Conservation (phyloP, 2,797 vertebrate genomes). For the Xenentodon cancila region DNA sequence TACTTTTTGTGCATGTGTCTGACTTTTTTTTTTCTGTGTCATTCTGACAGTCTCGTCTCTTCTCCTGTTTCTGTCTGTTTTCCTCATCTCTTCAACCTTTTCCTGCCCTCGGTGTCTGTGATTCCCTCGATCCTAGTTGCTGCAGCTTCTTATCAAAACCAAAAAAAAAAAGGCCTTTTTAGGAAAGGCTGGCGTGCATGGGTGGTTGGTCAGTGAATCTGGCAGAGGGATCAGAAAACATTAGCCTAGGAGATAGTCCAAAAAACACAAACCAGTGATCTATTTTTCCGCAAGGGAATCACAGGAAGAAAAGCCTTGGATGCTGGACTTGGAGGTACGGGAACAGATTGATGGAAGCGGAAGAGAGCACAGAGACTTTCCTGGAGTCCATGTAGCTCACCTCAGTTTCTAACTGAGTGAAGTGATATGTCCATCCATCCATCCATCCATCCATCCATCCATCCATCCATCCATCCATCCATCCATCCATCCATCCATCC, state of each 20-base stretch:
- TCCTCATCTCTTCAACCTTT: conserved; percentile 40
- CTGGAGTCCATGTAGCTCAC: too few relatives aligned
- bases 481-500: too few relatives aligned
- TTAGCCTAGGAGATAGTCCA: not conserved
- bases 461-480: too few relatives aligned
- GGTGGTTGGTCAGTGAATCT: too few relatives aligned
- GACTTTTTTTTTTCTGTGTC: conserved; percentile 5
- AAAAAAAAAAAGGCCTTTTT: too few relatives aligned
- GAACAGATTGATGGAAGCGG: not conserved
- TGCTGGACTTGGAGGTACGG: not conserved
- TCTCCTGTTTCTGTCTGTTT: conserved; percentile 46
- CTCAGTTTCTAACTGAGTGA: too few relatives aligned
- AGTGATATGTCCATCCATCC: too few relatives aligned
- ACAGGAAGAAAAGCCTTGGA: not conserved
- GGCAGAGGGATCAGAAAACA: too few relatives aligned
- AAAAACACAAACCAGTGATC: not conserved
- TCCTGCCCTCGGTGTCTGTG: conserved; percentile 19
- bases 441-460: too few relatives aligned
- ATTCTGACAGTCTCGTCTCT: conserved; percentile 14
- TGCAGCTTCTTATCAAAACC: too few relatives aligned
- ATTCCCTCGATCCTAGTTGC: not conserved
- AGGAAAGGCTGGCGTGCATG: too few relatives aligned
- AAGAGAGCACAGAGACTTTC: not conserved
- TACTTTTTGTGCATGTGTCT: conserved; percentile 19
- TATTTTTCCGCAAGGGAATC: not conserved